Evolutionary conservation across 2,888 invertebrate species (phyloP).

Genomic region (Rhopalosiphum nymphaeae): DNA sequence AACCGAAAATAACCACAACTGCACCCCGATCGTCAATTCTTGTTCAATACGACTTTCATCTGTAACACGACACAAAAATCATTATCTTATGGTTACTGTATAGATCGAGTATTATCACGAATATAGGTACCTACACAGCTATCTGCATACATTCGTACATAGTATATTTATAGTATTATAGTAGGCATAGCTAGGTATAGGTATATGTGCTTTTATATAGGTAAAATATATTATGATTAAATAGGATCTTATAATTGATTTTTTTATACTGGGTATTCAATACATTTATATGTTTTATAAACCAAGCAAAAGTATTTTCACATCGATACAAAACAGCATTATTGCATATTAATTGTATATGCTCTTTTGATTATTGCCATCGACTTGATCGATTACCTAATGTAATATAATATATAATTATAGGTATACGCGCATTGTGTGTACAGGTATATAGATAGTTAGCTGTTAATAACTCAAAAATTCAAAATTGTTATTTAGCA

Average conservation of each 20-base stretch:
- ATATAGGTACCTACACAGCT: background rate
- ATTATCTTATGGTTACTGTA: background rate
- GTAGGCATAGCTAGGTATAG: too few species aligned
- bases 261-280: too few species aligned
- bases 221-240: too few species aligned
- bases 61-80: constrained; percentile 28
- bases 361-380: background rate
- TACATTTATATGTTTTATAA: background rate
- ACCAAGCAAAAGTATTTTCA: background rate
- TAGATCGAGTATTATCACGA: background rate
- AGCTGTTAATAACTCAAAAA: background rate
- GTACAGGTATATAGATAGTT: background rate
- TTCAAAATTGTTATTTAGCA: background rate
- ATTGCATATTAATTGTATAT: background rate
- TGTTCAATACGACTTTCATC: background rate
- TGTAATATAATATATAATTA: background rate
- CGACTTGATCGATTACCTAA: background rate
- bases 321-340: background rate
- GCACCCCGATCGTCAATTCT: background rate
- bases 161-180: too few species aligned
- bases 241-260: too few species aligned
- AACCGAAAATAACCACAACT: background rate
- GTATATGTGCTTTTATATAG: too few species aligned
- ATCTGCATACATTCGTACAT: too few species aligned
- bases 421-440: background rate